These are phyloP conservation scores for Chrysogorgia sp. DNA, from an alignment of 92 coral and sea anemone species.

Conservation along the genomic window DNA sequence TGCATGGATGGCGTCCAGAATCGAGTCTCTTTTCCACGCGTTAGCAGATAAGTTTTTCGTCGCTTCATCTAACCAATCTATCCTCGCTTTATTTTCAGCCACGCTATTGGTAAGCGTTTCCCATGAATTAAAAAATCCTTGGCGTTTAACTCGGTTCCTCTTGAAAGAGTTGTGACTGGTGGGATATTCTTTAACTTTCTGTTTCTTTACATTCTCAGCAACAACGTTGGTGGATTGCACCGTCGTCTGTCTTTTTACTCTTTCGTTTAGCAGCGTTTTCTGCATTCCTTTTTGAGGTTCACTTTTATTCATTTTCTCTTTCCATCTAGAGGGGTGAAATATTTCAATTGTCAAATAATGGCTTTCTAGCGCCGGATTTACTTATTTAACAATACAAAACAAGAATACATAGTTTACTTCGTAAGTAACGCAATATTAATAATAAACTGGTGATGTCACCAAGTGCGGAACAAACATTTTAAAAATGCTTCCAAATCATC, in stretches of 20 bases:
- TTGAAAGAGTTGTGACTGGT: background rate
- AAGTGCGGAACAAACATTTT: too few relatives aligned
- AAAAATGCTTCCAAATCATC: too few relatives aligned
- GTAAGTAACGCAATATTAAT: too few relatives aligned
- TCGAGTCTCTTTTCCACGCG: background rate
- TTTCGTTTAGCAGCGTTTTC: background rate
- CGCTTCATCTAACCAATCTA: background rate
- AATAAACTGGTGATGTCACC: too few relatives aligned
- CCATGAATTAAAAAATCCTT: background rate
- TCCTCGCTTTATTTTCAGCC: background rate
- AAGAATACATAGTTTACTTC: too few relatives aligned
- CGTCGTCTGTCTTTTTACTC: background rate
- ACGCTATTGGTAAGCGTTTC: background rate
- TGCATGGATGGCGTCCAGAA: background rate
- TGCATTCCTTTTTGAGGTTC: background rate
- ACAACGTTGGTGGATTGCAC: background rate
- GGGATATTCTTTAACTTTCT: background rate
- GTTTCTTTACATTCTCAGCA: background rate
- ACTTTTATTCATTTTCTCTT: slow-evolving; percentile 13
- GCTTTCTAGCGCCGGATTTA: too few relatives aligned
- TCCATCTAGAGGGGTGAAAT: slow-evolving; percentile 23
- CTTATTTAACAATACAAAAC: background rate
- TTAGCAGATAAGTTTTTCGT: background rate
- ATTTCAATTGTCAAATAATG: too few relatives aligned
- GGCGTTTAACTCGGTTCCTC: background rate